Evolutionary conservation across 2,888 invertebrate genomes (phyloP), one percentile per base, ranked within the genome.

Genomic region (Conchocele bisecta): DNA sequence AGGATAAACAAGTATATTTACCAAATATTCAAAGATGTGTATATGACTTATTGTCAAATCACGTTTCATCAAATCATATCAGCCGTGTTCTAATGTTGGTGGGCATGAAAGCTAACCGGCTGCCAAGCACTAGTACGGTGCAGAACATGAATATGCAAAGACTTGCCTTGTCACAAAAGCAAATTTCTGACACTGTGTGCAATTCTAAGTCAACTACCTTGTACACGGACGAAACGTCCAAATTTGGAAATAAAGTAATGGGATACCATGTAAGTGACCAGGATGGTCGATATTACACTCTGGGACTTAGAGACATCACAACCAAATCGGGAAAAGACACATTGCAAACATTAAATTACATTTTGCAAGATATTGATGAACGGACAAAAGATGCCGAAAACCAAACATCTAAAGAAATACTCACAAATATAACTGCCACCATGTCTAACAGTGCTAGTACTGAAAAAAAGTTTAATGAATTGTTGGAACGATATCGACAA

Each of bases 361-460:
- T 65, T 41, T 13, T 51, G 37, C n/a, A 3, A 3, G 42, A n/a
- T 7, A 33, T 29, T 33, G 51, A 51, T n/a, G 35, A 51, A 11
- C 24, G 22, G 13, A 4, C 65, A 56, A 39, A 48, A 50, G 44
- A 54, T 28, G 54, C 63, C n/a, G 31, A n/a, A 5, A 63, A 35
- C 15, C 7, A 31, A 2, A 41, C 33, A 6, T 61, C 61, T 28
- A 61, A 42, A 22, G 4, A 20, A 20, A 65, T 48, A n/a, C 50
- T 57, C 5, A 57, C 46, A 17, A 56, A 65, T 39, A 57, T 57
- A 22, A 57, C 24, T 29, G 20, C 65, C 13, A 73, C 67, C 3
- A 67, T 68, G 67, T 68, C 68, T 1, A 58, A 73, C 26, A 54
- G 48, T n/a, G 67, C 58, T 2, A 61, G 56, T n/a, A 67, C 68